Percentiles rank a stretch among this genome's conserved stretches.
These are phyloP conservation scores for Pristionchus exspectatus DNA, from an alignment of 2,888 invertebrate species.

Conservation along the genomic window DNA sequence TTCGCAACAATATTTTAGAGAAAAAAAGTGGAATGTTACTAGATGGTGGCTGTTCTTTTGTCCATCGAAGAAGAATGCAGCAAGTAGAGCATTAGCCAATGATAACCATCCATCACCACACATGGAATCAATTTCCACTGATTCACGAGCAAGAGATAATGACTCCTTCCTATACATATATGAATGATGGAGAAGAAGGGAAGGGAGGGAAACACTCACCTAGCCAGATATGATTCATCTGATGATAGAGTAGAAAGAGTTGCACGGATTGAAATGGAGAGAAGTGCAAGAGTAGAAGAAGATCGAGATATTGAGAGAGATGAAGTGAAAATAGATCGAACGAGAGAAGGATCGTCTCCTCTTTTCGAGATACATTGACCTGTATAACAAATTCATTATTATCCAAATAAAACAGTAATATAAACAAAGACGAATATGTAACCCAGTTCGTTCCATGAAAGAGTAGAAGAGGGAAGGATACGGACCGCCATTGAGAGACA, in stretches of 20 bases:
- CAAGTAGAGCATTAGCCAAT: not conserved
- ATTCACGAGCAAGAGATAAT: conserved; percentile 16
- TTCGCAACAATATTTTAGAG: too few species aligned
- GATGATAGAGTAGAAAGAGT: conserved; percentile 3
- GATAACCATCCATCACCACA: conserved; percentile 21
- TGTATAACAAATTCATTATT: too few species aligned
- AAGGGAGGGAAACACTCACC: not conserved
- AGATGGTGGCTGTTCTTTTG: conserved; percentile 6
- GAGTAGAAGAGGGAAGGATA: not conserved
- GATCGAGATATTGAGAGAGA: not conserved
- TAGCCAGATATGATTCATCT: not conserved
- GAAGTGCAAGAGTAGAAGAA: not conserved
- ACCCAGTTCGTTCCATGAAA: not conserved
- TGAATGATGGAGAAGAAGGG: too few species aligned
- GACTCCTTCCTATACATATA: not conserved
- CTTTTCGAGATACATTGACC: conserved; percentile 37
- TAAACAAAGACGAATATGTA: too few species aligned
- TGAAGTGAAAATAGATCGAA: not conserved
- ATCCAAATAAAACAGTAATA: too few species aligned
- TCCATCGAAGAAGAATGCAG: conserved; percentile 47
- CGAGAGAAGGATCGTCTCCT: conserved; percentile 2
- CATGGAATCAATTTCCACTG: not conserved
- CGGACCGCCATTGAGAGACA: conserved; percentile 3
- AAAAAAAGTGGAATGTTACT: not conserved
- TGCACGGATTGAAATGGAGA: conserved; percentile 9